Percentiles rank a stretch among this genome's conserved stretches.
phyloP scores from a whole-genome alignment of 2,888 invertebrate species.

The Dolichopus griseipennis region DNA sequence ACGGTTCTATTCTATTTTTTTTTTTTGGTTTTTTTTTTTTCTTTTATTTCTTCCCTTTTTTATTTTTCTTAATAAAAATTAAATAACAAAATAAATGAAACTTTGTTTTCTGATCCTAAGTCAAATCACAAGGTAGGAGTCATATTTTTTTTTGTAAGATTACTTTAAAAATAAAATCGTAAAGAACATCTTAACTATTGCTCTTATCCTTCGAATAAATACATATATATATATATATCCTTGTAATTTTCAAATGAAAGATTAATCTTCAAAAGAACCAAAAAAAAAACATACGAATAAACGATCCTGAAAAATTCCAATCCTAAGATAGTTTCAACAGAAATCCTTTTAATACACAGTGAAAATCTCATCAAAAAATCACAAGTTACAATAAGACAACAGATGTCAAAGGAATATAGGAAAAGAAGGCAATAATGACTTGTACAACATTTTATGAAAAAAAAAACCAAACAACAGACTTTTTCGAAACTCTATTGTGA shows the following conservation, averaged over 20 bases:
- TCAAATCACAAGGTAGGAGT: neutral
- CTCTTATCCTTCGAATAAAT: neutral
- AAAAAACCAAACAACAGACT: too few species aligned
- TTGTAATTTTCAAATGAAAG: neutral
- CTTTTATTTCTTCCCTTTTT: neutral
- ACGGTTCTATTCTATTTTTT: neutral
- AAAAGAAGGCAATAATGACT: neutral
- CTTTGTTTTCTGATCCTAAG: neutral
- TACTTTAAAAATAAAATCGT: neutral
- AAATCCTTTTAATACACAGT: too few species aligned
- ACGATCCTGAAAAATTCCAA: neutral
- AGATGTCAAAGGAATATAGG: neutral
- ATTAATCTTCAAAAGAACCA: neutral
- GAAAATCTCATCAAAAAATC: neutral
- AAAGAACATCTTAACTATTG: too few species aligned
- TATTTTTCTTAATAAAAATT: neutral
- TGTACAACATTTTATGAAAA: too few species aligned
- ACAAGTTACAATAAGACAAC: neutral
- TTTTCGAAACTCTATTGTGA: too few species aligned
- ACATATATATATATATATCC: neutral
- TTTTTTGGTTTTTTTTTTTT: neutral
- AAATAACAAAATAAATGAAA: neutral
- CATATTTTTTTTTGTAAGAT: neutral
- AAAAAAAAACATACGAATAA: neutral
- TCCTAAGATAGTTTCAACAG: too few species aligned